Base-by-base conservation (phyloP, 2,113 vertebrate genomes). In the Ahaetulla prasina region DNA sequence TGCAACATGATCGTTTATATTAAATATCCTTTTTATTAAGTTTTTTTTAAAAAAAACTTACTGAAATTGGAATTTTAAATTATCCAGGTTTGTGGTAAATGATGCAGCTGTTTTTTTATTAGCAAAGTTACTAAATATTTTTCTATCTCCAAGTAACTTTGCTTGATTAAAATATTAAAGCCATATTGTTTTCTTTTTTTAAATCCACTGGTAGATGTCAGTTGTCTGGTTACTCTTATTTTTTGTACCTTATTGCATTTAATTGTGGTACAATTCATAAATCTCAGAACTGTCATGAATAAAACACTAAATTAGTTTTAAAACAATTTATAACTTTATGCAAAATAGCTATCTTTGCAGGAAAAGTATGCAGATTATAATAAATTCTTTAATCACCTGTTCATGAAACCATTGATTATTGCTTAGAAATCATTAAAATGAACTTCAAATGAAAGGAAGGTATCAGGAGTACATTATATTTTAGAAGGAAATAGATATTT, bases 241-340 rank as follows among this genome's bases (percentile, higher is more conserved):
- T 80, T 98, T 98, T 98, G 97, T 98, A 98, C 97, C 97, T 97
- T 97, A 97, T 97, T 97, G 97, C 97, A 98, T 97, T 97, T 97
- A 97, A 97, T 97, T 97, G 98, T 98, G 97, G 97, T 98, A 98
- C 97, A 98, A 97, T 96, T 98, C 98, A 98, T 98, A 98, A 97
- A 97, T 98, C 97, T 97, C 97, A 97, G 96, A 97, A 97, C 97
- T 95, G 94, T 98, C 97, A 97, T 96, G 98, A 97, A 97, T 98
- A 95, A 94, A 94, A 98, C 97, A 98, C 97, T 98, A 98, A 98
- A 98, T 97, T 98, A 98, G 97, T 98, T 98, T 98, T 97, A 96
- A 97, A 98, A 97, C 97, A 98, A 97, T 98, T 98, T 98, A 97
- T 98, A 98, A 98, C 98, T 98, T 98, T 98, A 98, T 98, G 98